Evolutionary conservation across 2,113 vertebrate genomes (phyloP), one percentile per base, ranked within the genome.

Genomic region (Tricholaema leucomelas): DNA sequence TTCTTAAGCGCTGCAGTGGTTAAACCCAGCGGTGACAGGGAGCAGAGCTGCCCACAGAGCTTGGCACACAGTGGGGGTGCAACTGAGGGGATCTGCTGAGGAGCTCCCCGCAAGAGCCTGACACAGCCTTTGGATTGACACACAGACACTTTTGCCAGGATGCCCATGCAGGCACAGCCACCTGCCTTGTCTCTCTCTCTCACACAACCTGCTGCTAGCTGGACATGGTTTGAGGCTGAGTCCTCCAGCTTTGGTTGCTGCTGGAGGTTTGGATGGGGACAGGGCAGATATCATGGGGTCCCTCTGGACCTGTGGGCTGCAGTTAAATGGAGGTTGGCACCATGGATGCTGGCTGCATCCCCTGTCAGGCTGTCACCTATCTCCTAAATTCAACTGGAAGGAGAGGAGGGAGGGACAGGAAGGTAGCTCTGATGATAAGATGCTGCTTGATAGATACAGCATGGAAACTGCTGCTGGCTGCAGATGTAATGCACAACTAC

Each of bases 401-500:
- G 80, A 84, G 84, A 56, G 40, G 72, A 75, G 73, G 76, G 63
- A 92, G 79, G 42, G 63, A 15, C 1, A 18, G 81, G 85, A 84
- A 71, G 60, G 82, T 76, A 66, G 55, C 30, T 59, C 44, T 2
- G 11, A 86, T 90, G 96, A 96, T 81, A 87, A 90, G 79, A 87
- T 91, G 81, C 66, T 84, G 81, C 91, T 91, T 93, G 95, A 93
- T 86, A 77, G 95, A 94, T 88, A 71, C 52, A 58, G 82, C 6
- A 28, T 91, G 92, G 81, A 92, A 97, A 96, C 95, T 96, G 95
- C 96, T 63, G 16, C 77, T 18, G 75, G 81, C 66, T 92, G 85
- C 89, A 67, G 81, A 38, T 52, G 84, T 96, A 91, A 73, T 79
- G 59, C 96, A 91, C 92, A 96, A 98, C 98, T 93, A 96, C 76